phyloP scores from a whole-genome alignment of 2,113 vertebrate genomes.

The Regulus satrapa region DNA sequence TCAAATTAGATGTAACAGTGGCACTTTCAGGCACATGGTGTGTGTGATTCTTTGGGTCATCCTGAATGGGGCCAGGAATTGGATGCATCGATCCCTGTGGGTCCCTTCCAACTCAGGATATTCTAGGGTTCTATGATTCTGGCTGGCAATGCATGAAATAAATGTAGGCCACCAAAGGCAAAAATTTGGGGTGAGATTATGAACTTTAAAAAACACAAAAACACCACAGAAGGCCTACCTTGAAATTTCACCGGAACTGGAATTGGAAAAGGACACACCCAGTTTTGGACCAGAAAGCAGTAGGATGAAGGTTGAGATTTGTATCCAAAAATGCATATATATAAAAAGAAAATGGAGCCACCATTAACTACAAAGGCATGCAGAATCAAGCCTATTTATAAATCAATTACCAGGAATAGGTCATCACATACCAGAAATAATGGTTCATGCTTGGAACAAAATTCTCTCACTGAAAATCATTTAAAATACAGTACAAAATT shows the following conservation, averaged over 20 bases:
- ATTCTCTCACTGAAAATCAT: not conserved
- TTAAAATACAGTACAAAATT: not conserved
- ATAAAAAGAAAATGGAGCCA: not conserved
- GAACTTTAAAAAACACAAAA: not conserved
- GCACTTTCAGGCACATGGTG: not conserved
- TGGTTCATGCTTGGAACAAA: not conserved
- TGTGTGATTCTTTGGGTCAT: not conserved
- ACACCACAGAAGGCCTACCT: fast-evolving
- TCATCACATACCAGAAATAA: not conserved
- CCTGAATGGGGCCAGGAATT: not conserved
- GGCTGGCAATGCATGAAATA: not conserved
- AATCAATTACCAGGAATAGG: not conserved
- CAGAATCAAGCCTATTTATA: not conserved
- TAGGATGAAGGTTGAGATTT: not conserved
- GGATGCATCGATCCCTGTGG: no score
- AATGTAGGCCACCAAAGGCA: not conserved
- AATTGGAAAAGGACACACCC: not conserved
- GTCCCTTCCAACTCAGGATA: not conserved
- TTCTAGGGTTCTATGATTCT: not conserved
- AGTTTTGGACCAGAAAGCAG: not conserved
- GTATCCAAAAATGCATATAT: not conserved
- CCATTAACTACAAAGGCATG: not conserved
- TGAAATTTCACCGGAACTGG: not conserved
- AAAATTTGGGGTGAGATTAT: not conserved
- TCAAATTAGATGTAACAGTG: not conserved